Base-by-base conservation (phyloP, 2,888 invertebrate species). In the Erannis defoliaria region DNA sequence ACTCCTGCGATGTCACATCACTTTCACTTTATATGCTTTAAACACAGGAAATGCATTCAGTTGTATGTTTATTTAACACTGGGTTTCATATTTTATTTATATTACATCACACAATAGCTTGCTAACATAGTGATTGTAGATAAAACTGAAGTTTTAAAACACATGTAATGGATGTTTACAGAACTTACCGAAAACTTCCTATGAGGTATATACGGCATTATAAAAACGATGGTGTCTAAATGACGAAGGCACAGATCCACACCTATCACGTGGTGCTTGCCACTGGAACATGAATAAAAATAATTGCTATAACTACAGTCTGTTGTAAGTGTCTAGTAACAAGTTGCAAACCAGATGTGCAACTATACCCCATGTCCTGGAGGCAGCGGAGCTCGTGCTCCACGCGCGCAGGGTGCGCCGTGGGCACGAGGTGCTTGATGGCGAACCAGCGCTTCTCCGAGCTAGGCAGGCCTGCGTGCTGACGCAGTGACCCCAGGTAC, bases 131-230 rank as follows among this genome's bases (percentile, higher is more conserved):
- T n/a, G 1, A 1, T 33, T 33, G 2, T 12, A 5, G 0, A 33
- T n/a, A 33, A 12, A 33, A 33, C n/a, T 31, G 31, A 9, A 18
- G 38, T 38, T 14, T 38, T 38, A 45, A 42, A 16, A 57, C 21
- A 53, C 5, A 9, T 26, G 1, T n/a, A 51, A 9, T 3, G 19
- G 35, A 45, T 16, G 26, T 29, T 43, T 8, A 31, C 9, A 23
- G n/a, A 3, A 93, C 94, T 94, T 88, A 97, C 97, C 71, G 94
- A 94, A 86, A 97, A 97, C 74, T 95, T 95, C 75, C 95, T 95
- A 82, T 98, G 98, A 66, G 95, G 95, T 93, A 98, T 95, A 81
- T 96, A 97, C 2, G 98, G 97, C 98, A 98, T 98, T 49, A 98
- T 94, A 84, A 98, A 97, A 53, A 97, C 97, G 64, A 97, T 95